phyloP scores from a whole-genome alignment of 2,113 vertebrate genomes.

The Cavia porcellus region DNA sequence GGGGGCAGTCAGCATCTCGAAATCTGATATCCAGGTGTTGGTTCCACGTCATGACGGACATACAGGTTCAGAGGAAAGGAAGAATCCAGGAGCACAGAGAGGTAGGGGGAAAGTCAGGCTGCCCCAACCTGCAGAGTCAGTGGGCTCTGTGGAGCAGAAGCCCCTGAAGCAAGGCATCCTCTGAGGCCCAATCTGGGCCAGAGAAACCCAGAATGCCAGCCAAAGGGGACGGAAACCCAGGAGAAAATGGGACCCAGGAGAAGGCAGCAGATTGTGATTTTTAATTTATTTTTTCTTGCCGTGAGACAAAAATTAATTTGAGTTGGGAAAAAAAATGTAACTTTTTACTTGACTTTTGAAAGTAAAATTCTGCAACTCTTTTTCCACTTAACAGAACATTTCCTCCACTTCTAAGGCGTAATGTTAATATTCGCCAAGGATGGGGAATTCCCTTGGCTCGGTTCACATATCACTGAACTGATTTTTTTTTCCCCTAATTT shows the following conservation, averaged over 20 bases:
- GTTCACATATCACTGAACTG: conserved; percentile 71
- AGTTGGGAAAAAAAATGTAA: conserved; percentile 78
- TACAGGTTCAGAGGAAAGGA: not conserved
- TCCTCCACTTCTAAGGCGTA: conserved; percentile 72
- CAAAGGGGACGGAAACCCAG: conserved; percentile 62
- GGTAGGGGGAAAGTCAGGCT: not conserved
- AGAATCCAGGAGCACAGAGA: not conserved
- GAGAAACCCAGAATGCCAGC: conserved; percentile 57
- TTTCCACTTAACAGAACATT: conserved; percentile 79
- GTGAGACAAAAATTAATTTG: conserved; percentile 83
- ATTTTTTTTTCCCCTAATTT: conserved; percentile 81
- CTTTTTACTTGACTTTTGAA: conserved; percentile 77
- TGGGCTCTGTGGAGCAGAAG: not conserved
- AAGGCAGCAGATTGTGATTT: conserved; percentile 63
- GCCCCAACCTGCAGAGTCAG: not conserved
- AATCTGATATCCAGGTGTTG: not conserved
- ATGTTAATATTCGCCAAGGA: conserved; percentile 75
- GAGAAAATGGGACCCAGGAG: conserved; percentile 8
- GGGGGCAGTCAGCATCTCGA: not conserved
- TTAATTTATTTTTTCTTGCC: conserved; percentile 84
- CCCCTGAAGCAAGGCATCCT: not conserved
- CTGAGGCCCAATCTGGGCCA: conserved; percentile 55
- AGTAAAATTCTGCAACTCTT: conserved; percentile 83
- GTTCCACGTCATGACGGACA: not conserved
- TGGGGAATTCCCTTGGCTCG: conserved; percentile 76